Percentiles rank a stretch among this genome's conserved stretches.
These are phyloP conservation scores for Prunella himalayana DNA, from an alignment of 2,113 vertebrate genomes.

Conservation along the genomic window DNA sequence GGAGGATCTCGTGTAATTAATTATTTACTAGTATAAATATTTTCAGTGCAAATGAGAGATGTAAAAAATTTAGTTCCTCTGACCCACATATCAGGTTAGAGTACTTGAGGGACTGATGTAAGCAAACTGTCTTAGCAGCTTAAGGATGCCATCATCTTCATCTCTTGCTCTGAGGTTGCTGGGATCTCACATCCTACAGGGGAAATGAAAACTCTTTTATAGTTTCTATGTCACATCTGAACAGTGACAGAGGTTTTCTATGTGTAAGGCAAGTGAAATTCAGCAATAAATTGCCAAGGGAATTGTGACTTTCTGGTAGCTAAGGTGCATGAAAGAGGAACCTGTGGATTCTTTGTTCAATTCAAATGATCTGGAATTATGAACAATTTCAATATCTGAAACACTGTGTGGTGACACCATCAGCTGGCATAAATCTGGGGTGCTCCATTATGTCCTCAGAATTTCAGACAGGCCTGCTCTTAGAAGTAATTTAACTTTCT, in stretches of 20 bases:
- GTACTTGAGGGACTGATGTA: not conserved
- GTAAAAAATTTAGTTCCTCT: not conserved
- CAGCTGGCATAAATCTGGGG: not conserved
- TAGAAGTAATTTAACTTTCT: not conserved
- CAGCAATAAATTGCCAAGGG: not conserved
- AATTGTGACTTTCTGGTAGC: not conserved
- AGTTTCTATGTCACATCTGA: not conserved
- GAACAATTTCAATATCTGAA: not conserved
- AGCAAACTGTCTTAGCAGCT: not conserved
- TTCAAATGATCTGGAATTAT: not conserved
- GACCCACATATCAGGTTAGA: not conserved
- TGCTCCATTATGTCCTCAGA: not conserved
- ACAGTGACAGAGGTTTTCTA: not conserved
- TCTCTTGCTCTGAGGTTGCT: not conserved
- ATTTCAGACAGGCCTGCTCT: not conserved
- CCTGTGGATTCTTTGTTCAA: not conserved
- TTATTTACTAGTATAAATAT: constrained; percentile 6
- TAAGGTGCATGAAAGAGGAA: not conserved
- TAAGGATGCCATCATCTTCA: not conserved
- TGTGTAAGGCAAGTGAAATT: not conserved
- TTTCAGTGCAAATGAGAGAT: not conserved
- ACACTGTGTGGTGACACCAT: not conserved
- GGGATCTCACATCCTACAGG: not conserved
- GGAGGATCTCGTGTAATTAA: not conserved
- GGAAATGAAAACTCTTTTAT: not conserved